Percentiles rank a stretch among this genome's conserved stretches.
Conservation (phyloP, 2,113 vertebrate species). For the Urocynchramus pylzowi region DNA sequence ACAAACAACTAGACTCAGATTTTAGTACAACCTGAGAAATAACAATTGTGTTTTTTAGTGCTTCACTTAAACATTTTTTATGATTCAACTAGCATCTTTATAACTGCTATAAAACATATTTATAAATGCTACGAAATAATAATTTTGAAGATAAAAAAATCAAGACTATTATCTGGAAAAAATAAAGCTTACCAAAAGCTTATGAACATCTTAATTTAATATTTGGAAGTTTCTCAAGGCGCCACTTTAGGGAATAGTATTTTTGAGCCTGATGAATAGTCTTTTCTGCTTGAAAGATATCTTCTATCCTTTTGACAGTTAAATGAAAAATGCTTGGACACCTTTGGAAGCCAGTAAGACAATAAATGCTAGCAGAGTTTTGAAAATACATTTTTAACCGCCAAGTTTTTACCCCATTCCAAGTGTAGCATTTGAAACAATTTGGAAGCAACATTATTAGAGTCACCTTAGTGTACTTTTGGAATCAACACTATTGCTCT, state of each 20-base stretch:
- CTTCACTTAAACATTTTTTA: background rate
- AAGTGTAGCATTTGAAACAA: background rate
- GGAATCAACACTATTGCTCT: background rate
- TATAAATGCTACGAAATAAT: background rate
- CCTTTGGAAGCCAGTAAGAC: background rate
- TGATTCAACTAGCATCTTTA: background rate
- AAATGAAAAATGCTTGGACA: background rate
- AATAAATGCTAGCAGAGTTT: background rate
- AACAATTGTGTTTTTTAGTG: background rate
- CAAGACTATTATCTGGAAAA: background rate
- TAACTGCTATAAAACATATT: background rate
- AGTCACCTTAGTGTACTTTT: background rate
- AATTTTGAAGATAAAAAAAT: background rate
- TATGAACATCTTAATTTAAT: background rate
- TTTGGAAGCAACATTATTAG: background rate
- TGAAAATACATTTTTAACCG: background rate
- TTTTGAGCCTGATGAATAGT: background rate
- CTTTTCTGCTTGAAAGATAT: background rate
- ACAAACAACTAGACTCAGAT: background rate
- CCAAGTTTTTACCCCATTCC: background rate
- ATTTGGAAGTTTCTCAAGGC: background rate
- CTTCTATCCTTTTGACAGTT: background rate
- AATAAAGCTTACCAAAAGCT: background rate
- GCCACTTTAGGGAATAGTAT: background rate
- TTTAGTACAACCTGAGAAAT: background rate